Conservation (phyloP, 1,140 invertebrate genomes). For the Nylanderia fulva region DNA sequence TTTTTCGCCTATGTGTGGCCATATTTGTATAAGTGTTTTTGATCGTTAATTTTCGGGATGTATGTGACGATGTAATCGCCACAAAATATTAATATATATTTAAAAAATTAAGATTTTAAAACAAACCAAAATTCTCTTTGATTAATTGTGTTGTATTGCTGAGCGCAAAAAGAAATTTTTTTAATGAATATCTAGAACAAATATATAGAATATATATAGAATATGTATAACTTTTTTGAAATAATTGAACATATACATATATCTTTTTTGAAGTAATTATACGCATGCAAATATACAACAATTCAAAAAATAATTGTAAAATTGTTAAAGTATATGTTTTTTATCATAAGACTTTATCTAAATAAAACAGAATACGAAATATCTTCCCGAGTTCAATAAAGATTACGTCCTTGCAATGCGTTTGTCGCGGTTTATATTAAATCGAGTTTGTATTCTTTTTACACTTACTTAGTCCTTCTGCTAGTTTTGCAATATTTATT, state of each 20-base stretch:
- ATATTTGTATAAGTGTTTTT: too few relatives aligned
- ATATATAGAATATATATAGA: slow-evolving; percentile 22
- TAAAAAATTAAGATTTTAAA: not conserved
- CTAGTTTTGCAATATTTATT: not conserved
- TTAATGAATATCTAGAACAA: slow-evolving; percentile 7
- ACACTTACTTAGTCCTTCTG: not conserved
- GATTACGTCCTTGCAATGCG: not conserved
- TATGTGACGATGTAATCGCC: too few relatives aligned
- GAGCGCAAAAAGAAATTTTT: not conserved
- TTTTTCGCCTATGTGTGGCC: too few relatives aligned
- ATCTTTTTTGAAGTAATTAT: not conserved
- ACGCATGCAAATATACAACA: not conserved
- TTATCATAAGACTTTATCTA: not conserved
- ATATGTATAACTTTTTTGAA: not conserved
- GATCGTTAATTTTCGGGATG: too few relatives aligned
- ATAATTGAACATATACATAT: not conserved
- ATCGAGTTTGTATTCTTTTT: not conserved
- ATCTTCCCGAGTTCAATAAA: not conserved
- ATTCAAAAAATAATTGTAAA: not conserved
- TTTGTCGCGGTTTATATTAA: not conserved
- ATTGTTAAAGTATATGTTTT: not conserved
- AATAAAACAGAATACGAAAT: slow-evolving; percentile 2
- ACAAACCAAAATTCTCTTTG: slow-evolving; percentile 9
- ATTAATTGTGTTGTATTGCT: not conserved
- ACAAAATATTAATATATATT: not conserved